Percentiles rank a stretch among this genome's conserved stretches.
Conservation (phyloP, 2,797 vertebrate species). For the Acrossocheilus wenchowensis region DNA sequence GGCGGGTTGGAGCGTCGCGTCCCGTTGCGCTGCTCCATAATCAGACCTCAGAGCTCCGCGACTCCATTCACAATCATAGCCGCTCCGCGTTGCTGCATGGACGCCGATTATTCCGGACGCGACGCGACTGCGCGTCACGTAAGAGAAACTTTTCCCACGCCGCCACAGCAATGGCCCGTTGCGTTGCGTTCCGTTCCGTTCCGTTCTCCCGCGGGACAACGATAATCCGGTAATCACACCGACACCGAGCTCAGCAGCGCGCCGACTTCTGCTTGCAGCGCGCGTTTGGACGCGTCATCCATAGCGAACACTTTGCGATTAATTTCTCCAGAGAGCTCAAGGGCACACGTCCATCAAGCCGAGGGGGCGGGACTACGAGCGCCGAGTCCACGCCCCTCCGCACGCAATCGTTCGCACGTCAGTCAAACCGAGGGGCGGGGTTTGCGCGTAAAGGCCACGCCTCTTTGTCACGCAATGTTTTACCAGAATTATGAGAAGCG, state of each 20-base stretch:
- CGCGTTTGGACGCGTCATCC: background rate
- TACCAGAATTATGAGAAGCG: too few relatives aligned
- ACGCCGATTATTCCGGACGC: background rate
- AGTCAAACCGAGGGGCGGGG: background rate
- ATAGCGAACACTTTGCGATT: background rate
- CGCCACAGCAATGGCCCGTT: background rate
- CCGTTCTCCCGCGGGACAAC: slow-evolving; percentile 21
- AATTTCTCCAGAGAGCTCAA: slow-evolving; percentile 37
- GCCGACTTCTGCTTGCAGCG: background rate
- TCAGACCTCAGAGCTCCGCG: slow-evolving; percentile 7
- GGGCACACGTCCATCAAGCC: slow-evolving; percentile 66
- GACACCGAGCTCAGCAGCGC: background rate
- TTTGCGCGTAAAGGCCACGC: background rate
- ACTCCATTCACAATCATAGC: background rate
- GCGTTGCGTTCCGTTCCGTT: too few relatives aligned
- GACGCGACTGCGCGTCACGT: background rate
- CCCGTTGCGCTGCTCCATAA: slow-evolving; percentile 62
- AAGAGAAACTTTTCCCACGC: slow-evolving; percentile 13
- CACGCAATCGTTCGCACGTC: background rate
- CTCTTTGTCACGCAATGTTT: background rate
- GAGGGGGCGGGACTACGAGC: slow-evolving; percentile 14
- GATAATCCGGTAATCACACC: background rate
- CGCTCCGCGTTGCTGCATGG: background rate
- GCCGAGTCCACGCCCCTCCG: slow-evolving; percentile 50
- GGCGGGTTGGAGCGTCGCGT: slow-evolving; percentile 24